phyloP scores from a whole-genome alignment of 2,888 invertebrate species.

The Epiblema foenella region DNA sequence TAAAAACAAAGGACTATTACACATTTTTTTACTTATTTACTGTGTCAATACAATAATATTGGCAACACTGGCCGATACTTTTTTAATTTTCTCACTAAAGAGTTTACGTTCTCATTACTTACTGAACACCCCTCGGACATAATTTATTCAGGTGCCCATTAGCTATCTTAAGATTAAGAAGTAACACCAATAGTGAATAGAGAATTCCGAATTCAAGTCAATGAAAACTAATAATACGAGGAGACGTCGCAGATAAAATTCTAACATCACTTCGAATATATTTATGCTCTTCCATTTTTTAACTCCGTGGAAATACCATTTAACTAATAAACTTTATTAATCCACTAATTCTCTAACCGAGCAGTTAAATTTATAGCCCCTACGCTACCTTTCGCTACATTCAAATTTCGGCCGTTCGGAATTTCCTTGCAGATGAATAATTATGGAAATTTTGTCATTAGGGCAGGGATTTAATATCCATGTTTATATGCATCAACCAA shows the following conservation, averaged over 20 bases:
- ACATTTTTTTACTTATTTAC: too few relatives aligned
- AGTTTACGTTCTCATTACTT: too few relatives aligned
- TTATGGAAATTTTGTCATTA: conserved; percentile 57
- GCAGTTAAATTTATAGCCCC: conserved; percentile 33
- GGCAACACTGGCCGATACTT: too few relatives aligned
- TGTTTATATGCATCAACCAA: conserved; percentile 44
- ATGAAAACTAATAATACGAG: conserved; percentile 7
- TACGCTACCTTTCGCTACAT: conserved; percentile 39
- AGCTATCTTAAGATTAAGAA: neutral
- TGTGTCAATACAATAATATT: too few relatives aligned
- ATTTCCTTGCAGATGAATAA: conserved; percentile 49
- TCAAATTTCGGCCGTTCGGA: conserved; percentile 36
- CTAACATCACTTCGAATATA: conserved; percentile 23
- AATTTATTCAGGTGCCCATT: neutral
- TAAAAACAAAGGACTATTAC: too few relatives aligned
- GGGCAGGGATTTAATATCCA: conserved; percentile 45
- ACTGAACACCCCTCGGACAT: too few relatives aligned
- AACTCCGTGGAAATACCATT: neutral
- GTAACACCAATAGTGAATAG: neutral
- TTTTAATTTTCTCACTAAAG: too few relatives aligned
- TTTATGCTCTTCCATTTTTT: neutral
- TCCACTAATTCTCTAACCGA: conserved; percentile 11
- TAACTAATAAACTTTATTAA: conserved; percentile 21
- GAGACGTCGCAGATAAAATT: conserved; percentile 16
- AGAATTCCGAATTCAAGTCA: neutral